Percentiles rank a stretch among this genome's conserved stretches.
Conservation (phyloP, 2,888 invertebrate species). For the Zeuzera pyrina region DNA sequence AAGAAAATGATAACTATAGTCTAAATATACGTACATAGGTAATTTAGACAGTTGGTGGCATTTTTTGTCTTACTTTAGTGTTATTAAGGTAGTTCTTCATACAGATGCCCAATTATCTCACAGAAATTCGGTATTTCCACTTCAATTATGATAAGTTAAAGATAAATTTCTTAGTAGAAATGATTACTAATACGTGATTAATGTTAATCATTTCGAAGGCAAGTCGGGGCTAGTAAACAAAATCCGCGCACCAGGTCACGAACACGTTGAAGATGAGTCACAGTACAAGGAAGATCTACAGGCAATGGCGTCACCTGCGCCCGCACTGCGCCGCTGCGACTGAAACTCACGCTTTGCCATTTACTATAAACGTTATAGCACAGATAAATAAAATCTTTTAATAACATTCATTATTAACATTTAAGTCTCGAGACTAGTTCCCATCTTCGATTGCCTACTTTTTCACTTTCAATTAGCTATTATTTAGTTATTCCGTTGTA, state of each 20-base stretch:
- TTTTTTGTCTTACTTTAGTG: no score
- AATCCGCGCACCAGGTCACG: constrained; percentile 60
- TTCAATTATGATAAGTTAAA: constrained; percentile 15
- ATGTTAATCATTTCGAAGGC: constrained; percentile 38
- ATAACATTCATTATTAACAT: constrained; percentile 18
- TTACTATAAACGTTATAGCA: constrained; percentile 20
- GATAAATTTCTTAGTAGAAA: constrained; percentile 19
- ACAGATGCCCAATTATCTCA: no score
- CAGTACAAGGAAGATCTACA: constrained; percentile 58
- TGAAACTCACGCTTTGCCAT: constrained; percentile 31
- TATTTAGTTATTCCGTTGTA: constrained; percentile 24
- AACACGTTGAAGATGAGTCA: constrained; percentile 51
- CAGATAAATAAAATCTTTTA: constrained; percentile 21
- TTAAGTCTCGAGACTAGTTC: constrained; percentile 16
- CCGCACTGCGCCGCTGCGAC: constrained; percentile 18
- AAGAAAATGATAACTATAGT: no score
- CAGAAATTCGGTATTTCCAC: constrained; percentile 16
- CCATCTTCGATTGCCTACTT: constrained; percentile 20
- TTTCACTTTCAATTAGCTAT: constrained; percentile 32
- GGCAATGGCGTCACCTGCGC: constrained; percentile 53
- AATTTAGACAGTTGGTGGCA: no score
- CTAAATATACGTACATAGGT: no score
- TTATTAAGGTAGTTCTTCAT: no score
- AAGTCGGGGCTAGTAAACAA: constrained; percentile 44
- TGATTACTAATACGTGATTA: constrained; percentile 27